Evolutionary conservation across 2,113 vertebrate genomes (phyloP).

Genomic region (Gallinago media): DNA sequence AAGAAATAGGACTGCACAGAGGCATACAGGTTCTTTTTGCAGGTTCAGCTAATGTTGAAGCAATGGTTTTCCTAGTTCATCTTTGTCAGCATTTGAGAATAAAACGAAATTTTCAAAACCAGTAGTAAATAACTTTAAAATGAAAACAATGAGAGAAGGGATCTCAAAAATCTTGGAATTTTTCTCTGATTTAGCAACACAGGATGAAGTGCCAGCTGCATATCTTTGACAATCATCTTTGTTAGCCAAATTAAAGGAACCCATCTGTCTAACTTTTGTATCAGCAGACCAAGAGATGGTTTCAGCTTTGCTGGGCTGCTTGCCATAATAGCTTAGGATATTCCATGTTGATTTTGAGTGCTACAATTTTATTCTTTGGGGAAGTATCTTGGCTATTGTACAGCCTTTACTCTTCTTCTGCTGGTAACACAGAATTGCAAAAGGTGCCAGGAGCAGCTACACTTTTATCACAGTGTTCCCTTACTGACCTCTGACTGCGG

Average conservation of each 20-base stretch:
- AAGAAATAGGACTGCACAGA: not conserved
- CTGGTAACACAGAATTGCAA: not conserved
- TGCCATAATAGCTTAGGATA: not conserved
- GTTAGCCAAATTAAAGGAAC: not conserved
- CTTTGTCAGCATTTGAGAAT: not conserved
- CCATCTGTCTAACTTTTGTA: not conserved
- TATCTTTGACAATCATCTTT: not conserved
- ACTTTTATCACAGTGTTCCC: fast-evolving
- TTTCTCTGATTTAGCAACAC: not conserved
- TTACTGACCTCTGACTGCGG: not conserved
- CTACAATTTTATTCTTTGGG: not conserved
- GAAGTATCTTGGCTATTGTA: not conserved
- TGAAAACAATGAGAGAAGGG: not conserved
- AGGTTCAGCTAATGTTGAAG: not conserved
- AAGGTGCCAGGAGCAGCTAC: not conserved
- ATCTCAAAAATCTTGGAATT: not conserved
- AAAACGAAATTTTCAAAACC: not conserved
- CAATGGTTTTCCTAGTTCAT: not conserved
- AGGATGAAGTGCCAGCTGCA: not conserved
- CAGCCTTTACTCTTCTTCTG: not conserved
- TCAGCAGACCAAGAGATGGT: not conserved
- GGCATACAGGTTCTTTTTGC: not conserved
- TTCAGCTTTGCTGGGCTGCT: not conserved
- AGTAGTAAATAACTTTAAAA: not conserved
- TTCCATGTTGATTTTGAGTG: not conserved